Conservation (phyloP, 1,140 invertebrate species). For the Brachionus koreanus region DNA sequence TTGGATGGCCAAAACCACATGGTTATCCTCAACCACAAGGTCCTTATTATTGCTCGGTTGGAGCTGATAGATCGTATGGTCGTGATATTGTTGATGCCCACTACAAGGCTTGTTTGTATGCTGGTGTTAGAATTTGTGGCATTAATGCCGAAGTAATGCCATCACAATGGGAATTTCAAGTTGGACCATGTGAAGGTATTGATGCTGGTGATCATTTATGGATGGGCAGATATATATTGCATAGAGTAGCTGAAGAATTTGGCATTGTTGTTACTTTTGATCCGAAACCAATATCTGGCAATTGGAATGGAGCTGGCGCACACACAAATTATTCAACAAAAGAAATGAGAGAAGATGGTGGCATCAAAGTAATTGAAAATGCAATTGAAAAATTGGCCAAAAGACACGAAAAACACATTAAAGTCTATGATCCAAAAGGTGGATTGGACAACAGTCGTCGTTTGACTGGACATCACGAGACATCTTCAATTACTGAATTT, state of each 20-base stretch:
- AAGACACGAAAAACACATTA: slow-evolving; percentile 79
- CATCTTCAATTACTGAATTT: slow-evolving; percentile 52
- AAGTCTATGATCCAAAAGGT: slow-evolving; percentile 73
- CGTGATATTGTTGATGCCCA: slow-evolving; percentile 89
- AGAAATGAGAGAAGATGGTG: slow-evolving; percentile 76
- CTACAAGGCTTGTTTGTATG: no score
- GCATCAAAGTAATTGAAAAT: slow-evolving; percentile 68
- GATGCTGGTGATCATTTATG: slow-evolving; percentile 80
- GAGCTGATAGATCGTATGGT: slow-evolving; percentile 74
- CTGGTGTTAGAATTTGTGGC: slow-evolving; percentile 80
- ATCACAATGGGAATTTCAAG: slow-evolving; percentile 65
- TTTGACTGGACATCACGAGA: slow-evolving; percentile 61
- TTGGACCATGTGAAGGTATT: slow-evolving; percentile 74
- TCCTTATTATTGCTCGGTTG: slow-evolving; percentile 92
- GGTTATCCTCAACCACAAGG: slow-evolving; percentile 82
- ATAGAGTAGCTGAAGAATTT: slow-evolving; percentile 84
- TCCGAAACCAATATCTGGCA: slow-evolving; percentile 75
- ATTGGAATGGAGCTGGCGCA: slow-evolving; percentile 88
- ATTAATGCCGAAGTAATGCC: slow-evolving; percentile 92
- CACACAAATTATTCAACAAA: slow-evolving; percentile 83
- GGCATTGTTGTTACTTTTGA: slow-evolving; percentile 79
- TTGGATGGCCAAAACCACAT: slow-evolving; percentile 84
- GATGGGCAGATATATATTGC: no score
- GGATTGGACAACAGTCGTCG: slow-evolving; percentile 61
- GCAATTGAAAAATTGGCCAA: slow-evolving; percentile 73